A percentile compares a stretch with the other conserved stretches of the same genome.
Conservation (phyloP, 2,888 invertebrate species). For the Eugnorisma glareosa region DNA sequence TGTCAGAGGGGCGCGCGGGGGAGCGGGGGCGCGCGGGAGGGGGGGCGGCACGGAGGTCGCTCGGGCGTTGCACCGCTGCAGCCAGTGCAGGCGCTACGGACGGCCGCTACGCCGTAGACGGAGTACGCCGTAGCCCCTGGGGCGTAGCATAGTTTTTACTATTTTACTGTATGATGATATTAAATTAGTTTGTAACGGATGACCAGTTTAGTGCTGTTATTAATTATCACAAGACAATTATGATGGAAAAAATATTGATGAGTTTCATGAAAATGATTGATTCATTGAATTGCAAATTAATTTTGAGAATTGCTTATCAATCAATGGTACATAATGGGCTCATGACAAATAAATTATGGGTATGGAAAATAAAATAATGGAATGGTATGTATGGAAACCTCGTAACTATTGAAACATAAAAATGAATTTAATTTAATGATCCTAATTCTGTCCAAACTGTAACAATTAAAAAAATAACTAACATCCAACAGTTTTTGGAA, state of each 20-base stretch:
- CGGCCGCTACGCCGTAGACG: conserved; percentile 79
- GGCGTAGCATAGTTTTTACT: conserved; percentile 62
- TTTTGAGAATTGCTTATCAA: conserved; percentile 17
- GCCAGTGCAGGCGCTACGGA: conserved; percentile 82
- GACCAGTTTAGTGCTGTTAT: conserved; percentile 43
- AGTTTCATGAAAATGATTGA: conserved; percentile 28
- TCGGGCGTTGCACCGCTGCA: conserved; percentile 88
- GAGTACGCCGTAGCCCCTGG: conserved; percentile 76
- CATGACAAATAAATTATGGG: conserved; percentile 49
- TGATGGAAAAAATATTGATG: not conserved
- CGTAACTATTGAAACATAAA: not conserved
- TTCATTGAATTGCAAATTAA: conserved; percentile 25
- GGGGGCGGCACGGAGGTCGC: conserved; percentile 69
- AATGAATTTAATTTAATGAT: not conserved
- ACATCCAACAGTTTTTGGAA: not conserved
- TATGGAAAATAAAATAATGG: conserved; percentile 60
- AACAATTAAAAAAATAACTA: not conserved
- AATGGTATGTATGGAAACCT: conserved; percentile 61
- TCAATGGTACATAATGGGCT: conserved; percentile 23
- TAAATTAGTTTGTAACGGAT: conserved; percentile 51
- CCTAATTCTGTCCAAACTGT: not conserved
- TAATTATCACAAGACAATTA: conserved; percentile 10
- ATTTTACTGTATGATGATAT: conserved; percentile 53
- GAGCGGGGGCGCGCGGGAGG: conserved; percentile 51
- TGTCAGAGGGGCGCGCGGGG: conserved; percentile 52